These are phyloP conservation scores for Chrysaora quinquecirrha DNA, from an alignment of 30 jellyfish, hydroid and myxozoan species.

Conservation along the genomic window DNA sequence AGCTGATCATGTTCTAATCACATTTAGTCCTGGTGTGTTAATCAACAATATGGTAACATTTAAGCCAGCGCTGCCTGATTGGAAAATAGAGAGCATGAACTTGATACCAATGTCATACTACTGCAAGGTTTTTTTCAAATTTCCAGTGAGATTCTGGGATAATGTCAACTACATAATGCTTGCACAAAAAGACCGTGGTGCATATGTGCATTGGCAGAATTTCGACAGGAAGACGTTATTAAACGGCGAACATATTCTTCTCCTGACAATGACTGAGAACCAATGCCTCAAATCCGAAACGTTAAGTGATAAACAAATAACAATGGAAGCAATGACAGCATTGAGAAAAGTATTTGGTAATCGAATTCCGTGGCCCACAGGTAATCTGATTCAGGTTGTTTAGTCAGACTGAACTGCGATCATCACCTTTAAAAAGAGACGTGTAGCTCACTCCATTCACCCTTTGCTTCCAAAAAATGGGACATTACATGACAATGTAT, in stretches of 20 bases:
- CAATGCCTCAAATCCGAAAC: constrained; percentile 50
- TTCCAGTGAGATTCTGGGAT: constrained; percentile 85
- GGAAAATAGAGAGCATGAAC: constrained; percentile 76
- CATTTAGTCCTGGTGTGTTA: constrained; percentile 76
- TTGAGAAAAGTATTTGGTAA: constrained; percentile 49
- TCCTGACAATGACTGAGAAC: constrained; percentile 73
- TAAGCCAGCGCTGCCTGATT: constrained; percentile 71
- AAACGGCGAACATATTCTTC: constrained; percentile 34
- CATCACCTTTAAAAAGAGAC: too few species aligned
- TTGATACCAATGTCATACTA: constrained; percentile 56
- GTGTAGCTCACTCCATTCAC: too few species aligned
- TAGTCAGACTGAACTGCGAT: too few species aligned
- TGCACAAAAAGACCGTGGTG: constrained; percentile 51
- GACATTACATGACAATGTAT: too few species aligned
- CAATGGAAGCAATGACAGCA: constrained; percentile 46
- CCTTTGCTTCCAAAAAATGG: too few species aligned
- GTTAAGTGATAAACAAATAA: constrained; percentile 51
- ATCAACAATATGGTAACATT: constrained; percentile 43
- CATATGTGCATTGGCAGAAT: constrained; percentile 77
- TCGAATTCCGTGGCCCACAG: constrained; percentile 74
- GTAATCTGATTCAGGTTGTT: constrained; percentile 50
- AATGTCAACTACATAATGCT: constrained; percentile 67
- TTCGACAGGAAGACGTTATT: constrained; percentile 50
- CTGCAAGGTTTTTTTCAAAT: constrained; percentile 74
- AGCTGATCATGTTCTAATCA: constrained; percentile 68